Base-by-base conservation (phyloP, 2,888 invertebrate genomes). In the Barypeithes pellucidus region DNA sequence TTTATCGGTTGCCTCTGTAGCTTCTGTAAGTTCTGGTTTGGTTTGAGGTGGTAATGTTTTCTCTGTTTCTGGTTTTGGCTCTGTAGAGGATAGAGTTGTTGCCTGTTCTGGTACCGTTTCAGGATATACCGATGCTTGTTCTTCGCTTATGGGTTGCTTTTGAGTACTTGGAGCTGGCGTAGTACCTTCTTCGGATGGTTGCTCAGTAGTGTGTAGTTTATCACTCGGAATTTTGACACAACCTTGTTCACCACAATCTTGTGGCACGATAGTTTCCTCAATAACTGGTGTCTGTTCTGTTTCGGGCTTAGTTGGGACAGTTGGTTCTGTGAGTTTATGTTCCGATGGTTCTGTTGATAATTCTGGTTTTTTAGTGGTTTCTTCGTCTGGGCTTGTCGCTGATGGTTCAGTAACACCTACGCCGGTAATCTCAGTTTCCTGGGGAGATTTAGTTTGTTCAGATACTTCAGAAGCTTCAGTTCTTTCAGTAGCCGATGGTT, bases 241-340 rank as follows among this genome's bases (percentile, higher is more conserved):
- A 54, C 72, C 73, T 45, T 77, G 69, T 63, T 52, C 60, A 5
- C 54, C 75, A 70, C 78, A 77, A 16, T 77, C 60, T 57, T 69
- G 72, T 12, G 75, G 65, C 33, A 74, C 18, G 45, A 73, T 74
- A 8, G 65, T 11, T 65, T 72, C 45, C 67, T 78, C 72, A 57
- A 68, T 72, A 14, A 61, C 60, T 60, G 68, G 61, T 22, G 14
- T 7, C 54, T 52, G 60, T 22, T 47, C 50, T 50, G 18, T 24
- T 4, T n/a, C 33, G 16, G 41, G 29, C 24, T 22, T 33, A 7
- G 59, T 57, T 68, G 70, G 66, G n/a, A 47, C 50, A 14, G 39
- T 50, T 22, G 41, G 24, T 39, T 22, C 43, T 20, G 67, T 59
- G 11, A 29, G 52, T 36, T 70, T 14, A 14, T 9, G 14, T 39